phyloP scores from a whole-genome alignment of 2,888 invertebrate species.

The Stenichneumon culpator region DNA sequence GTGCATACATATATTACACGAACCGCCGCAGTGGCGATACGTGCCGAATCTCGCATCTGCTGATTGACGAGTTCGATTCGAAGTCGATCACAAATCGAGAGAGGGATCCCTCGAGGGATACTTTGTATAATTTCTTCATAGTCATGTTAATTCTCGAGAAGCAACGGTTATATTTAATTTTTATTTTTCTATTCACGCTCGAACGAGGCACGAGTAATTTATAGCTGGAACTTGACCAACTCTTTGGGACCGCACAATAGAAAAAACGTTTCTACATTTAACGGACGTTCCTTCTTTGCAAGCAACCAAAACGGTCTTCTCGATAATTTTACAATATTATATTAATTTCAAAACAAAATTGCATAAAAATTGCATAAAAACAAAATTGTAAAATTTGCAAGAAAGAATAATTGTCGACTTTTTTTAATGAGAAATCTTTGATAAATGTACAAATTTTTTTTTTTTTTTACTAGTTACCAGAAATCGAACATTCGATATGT shows the following conservation, averaged over 20 bases:
- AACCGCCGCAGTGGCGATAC: slow-evolving; percentile 25
- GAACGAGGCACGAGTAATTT: not conserved
- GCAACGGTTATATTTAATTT: slow-evolving; percentile 57
- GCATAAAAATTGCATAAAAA: not conserved
- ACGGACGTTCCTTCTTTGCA: not conserved
- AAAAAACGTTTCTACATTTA: not conserved
- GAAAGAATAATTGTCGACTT: not conserved
- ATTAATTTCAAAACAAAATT: not conserved
- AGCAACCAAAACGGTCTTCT: not conserved
- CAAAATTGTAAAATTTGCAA: not conserved
- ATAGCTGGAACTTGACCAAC: not conserved
- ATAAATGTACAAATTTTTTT: not conserved
- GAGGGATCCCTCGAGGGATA: slow-evolving; percentile 37
- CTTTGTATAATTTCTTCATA: slow-evolving; percentile 63
- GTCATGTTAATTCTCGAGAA: slow-evolving; percentile 53
- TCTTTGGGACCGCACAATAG: not conserved
- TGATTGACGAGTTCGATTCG: slow-evolving; percentile 68
- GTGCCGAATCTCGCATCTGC: slow-evolving; percentile 60
- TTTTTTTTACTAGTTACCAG: not conserved
- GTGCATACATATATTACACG: slow-evolving; percentile 32
- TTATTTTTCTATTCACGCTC: not conserved
- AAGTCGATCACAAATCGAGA: slow-evolving; percentile 65
- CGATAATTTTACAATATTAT: not conserved
- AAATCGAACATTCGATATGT: not conserved
- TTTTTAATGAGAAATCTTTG: not conserved